These are phyloP conservation scores for Macrochelys suwanniensis DNA, from an alignment of 2,797 vertebrate genomes.

Conservation along the genomic window DNA sequence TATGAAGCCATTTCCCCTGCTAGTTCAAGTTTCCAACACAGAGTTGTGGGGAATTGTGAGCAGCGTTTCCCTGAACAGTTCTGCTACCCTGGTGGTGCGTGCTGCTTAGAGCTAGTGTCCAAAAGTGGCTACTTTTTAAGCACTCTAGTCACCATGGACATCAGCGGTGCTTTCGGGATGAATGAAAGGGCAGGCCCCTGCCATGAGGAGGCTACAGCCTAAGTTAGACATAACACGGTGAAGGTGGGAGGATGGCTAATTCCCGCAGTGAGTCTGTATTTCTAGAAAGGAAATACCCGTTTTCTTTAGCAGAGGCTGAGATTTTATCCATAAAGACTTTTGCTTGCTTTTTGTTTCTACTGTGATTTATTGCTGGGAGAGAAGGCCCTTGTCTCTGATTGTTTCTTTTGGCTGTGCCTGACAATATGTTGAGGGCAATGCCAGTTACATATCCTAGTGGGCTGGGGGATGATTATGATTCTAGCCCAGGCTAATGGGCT, in stretches of 20 bases:
- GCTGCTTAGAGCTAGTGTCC: neutral
- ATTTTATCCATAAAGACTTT: constrained; percentile 67
- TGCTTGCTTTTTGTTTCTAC: constrained; percentile 65
- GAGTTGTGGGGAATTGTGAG: fast-evolving
- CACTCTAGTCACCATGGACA: neutral
- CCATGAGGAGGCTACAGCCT: neutral
- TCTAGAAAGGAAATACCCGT: constrained; percentile 53
- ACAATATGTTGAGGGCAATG: neutral
- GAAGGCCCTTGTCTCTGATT: constrained; percentile 63
- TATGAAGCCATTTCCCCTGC: neutral
- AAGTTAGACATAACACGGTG: constrained; percentile 25
- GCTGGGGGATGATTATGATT: neutral
- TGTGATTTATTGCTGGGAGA: constrained; percentile 65
- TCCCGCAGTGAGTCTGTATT: constrained; percentile 53
- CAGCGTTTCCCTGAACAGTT: fast-evolving
- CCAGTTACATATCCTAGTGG: neutral
- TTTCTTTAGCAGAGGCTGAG: constrained; percentile 55
- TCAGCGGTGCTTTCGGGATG: neutral
- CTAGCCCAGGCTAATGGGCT: constrained; percentile 73
- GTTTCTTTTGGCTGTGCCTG: constrained; percentile 4
- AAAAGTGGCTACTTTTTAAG: neutral
- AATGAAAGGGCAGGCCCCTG: constrained; percentile 16
- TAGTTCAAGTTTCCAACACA: fast-evolving
- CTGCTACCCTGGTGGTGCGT: fast-evolving
- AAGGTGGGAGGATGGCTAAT: constrained; percentile 54